phyloP scores from a whole-genome alignment of 2,113 vertebrate genomes.

The Girardinichthys multiradiatus region DNA sequence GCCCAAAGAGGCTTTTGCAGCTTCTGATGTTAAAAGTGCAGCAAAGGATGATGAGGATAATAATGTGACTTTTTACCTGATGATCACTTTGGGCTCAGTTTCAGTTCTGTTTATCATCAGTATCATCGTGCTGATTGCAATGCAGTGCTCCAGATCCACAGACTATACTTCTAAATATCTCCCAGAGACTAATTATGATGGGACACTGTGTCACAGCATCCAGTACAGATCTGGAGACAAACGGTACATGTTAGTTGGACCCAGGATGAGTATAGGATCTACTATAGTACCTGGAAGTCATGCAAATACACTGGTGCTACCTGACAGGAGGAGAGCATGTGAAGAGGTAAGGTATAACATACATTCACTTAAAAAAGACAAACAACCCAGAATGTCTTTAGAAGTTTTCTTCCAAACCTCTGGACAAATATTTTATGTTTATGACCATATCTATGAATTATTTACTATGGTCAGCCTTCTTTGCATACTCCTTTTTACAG shows the following conservation, averaged over 20 bases:
- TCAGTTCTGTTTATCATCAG: conserved; percentile 70
- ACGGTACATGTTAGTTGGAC: conserved; percentile 74
- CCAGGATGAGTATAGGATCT: conserved; percentile 72
- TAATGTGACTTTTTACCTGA: conserved; percentile 67
- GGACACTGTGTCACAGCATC: conserved; percentile 71
- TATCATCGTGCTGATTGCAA: conserved; percentile 63
- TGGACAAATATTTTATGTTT: no score
- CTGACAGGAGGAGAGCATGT: conserved; percentile 50
- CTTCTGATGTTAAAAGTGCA: no score
- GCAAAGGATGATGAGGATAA: conserved; percentile 23
- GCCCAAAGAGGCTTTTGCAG: no score
- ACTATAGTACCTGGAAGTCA: conserved; percentile 67
- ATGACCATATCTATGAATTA: no score
- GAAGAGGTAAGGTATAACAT: conserved; percentile 48
- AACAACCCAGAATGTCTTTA: not conserved
- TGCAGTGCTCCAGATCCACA: conserved; percentile 30
- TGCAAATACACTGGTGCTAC: conserved; percentile 59
- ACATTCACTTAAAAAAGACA: not conserved
- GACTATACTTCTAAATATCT: conserved; percentile 58
- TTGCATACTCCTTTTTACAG: no score
- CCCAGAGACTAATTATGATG: conserved; percentile 60
- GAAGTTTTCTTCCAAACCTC: no score
- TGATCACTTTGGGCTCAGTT: conserved; percentile 66
- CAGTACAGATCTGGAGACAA: conserved; percentile 74
- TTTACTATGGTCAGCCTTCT: no score